Evolutionary conservation across 2,888 invertebrate species (phyloP), one percentile per base, ranked within the genome.

Genomic region (Dicyrtomina minuta): DNA sequence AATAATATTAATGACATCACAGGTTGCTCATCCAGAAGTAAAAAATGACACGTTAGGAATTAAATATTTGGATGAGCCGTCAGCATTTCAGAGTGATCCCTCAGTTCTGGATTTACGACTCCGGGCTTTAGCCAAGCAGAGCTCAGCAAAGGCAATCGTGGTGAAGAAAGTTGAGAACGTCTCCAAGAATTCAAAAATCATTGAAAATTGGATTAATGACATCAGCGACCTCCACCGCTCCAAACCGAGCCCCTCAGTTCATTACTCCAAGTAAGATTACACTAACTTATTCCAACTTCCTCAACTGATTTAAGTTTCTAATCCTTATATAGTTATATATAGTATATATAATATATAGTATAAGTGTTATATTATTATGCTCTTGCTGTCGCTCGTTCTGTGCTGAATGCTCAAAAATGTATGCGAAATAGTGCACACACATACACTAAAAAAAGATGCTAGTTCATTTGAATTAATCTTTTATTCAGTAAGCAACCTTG

Each of bases 161-260:
- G 74, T 77, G 1, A 77, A 77, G 51, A 77, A 76, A 68, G 76
- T 77, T 41, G 76, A 76, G 41, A 77, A 77, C 64, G 90, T 93
- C 0, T 95, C 95, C 77, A 90, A 90, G 82, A 90, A 93, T 76
- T 84, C 88, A 0, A 95, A 95, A 82, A 89, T 93, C 27, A 92
- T 99, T 70, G 96, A 98, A 75, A 91, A 92, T 77, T 99, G 99
- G 99, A 95, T 99, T 76, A 90, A 90, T 69, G 96, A 95, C 80
- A 95, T 98, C 75, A 89, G 91, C 78, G 93, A 96, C 79, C 84
- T 99, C 75, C 96, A 98, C 79, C 86, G 92, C 75, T 89, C 90
- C 44, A 96, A 95, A 81, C 92, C 94, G 1, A 88, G 92, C 33
- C 91, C 92, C 0, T 88, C 90, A 13, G 91, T 96, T 10, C 88